Conservation (phyloP, 2,888 invertebrate genomes). For the Ophioninae sp. region DNA sequence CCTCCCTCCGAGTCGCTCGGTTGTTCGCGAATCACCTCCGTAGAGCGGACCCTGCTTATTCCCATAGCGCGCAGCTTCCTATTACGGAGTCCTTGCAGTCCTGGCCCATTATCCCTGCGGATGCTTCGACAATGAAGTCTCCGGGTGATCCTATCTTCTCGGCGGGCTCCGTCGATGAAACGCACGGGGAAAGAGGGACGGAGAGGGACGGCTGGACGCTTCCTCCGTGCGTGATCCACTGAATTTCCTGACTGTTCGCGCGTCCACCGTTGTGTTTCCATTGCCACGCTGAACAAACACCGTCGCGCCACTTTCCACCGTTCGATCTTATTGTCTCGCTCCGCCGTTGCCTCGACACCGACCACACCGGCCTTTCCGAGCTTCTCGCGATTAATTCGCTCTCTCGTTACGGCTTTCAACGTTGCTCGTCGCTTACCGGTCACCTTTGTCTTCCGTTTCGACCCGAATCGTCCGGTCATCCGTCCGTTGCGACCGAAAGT, state of each 20-base stretch:
- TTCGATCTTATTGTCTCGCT: neutral
- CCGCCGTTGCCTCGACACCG: neutral
- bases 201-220: neutral
- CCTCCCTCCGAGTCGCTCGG: slow-evolving; percentile 52
- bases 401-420: slow-evolving; percentile 14
- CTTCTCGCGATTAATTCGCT: slow-evolving; percentile 22
- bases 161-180: slow-evolving; percentile 9
- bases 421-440: neutral
- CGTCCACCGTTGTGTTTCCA: slow-evolving; percentile 27
- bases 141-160: slow-evolving; percentile 25
- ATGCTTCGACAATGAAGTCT: slow-evolving; percentile 37
- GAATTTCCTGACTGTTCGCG: neutral
- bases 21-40: slow-evolving; percentile 60
- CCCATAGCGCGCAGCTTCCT: slow-evolving; percentile 47
- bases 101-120: slow-evolving; percentile 36
- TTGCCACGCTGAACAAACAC: neutral
- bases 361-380: neutral
- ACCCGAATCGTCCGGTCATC: neutral
- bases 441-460: too few species aligned
- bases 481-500: neutral
- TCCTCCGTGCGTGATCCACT: slow-evolving; percentile 8
- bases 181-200: neutral
- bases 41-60: slow-evolving; percentile 38
- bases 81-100: slow-evolving; percentile 35
- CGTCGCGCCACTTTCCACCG: slow-evolving; percentile 4